These are phyloP conservation scores for Spialia ferax DNA, from an alignment of 2,888 invertebrate genomes.

Conservation along the genomic window DNA sequence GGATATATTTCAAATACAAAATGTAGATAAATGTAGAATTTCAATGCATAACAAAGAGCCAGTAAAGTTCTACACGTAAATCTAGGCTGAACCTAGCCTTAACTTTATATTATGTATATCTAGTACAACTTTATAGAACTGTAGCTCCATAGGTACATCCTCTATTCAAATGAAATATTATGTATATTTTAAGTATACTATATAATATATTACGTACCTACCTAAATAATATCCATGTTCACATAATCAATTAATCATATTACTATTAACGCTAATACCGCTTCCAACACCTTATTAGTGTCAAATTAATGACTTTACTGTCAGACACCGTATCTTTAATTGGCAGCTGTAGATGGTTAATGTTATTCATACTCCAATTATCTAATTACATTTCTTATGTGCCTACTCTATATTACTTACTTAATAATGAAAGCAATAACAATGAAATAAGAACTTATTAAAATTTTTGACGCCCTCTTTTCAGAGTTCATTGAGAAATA, in stretches of 20 bases:
- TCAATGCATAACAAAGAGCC: constrained; percentile 16
- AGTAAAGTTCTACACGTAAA: not conserved
- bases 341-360: constrained; percentile 23
- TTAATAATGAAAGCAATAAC: too few species aligned
- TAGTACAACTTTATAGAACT: too few species aligned
- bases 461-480: not conserved
- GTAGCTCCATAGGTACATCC: too few species aligned
- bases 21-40: constrained; percentile 9
- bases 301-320: constrained; percentile 31
- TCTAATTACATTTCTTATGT: not conserved
- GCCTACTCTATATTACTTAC: not conserved
- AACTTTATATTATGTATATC: too few species aligned
- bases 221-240: too few species aligned
- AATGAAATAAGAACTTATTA: not conserved
- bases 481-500: too few species aligned
- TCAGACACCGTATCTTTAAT: constrained; percentile 18
- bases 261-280: constrained; percentile 22
- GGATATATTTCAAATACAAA: constrained; percentile 15
- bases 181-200: too few species aligned
- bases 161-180: too few species aligned
- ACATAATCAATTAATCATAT: constrained; percentile 26
- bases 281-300: constrained; percentile 31
- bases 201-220: too few species aligned
- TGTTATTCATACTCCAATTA: not conserved
- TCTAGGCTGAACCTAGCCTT: constrained; percentile 9